These are phyloP conservation scores for Tamandua tetradactyla DNA, from an alignment of 2,797 vertebrate species.

Conservation along the genomic window DNA sequence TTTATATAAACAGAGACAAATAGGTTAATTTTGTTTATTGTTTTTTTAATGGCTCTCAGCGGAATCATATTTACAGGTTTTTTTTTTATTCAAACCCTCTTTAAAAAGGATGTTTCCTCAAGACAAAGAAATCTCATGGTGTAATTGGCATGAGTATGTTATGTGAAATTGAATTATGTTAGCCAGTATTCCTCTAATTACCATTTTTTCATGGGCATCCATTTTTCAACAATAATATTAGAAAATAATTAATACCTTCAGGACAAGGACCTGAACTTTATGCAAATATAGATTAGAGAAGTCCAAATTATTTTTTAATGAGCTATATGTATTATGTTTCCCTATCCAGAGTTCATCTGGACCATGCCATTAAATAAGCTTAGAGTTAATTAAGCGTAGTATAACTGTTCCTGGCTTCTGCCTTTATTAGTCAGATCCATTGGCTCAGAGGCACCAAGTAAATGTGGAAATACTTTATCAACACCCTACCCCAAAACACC, in stretches of 20 bases:
- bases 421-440: conserved; percentile 47
- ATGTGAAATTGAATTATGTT: conserved; percentile 66
- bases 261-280: conserved; percentile 76
- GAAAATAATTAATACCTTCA: conserved; percentile 80
- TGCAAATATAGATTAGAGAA: conserved; percentile 77
- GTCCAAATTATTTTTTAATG: conserved; percentile 80
- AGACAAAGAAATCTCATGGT: conserved; percentile 33
- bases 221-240: conserved; percentile 77
- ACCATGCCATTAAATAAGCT: conserved; percentile 77
- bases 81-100: conserved; percentile 34
- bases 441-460: conserved; percentile 61
- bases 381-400: conserved; percentile 76
- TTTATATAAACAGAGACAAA: conserved; percentile 70
- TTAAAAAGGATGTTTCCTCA: conserved; percentile 61
- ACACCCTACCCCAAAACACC: conserved; percentile 52
- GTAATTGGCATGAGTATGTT: conserved; percentile 49
- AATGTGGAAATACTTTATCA: conserved; percentile 72
- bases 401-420: conserved; percentile 71
- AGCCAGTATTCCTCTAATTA: conserved; percentile 64
- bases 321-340: conserved; percentile 76
- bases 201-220: conserved; percentile 63
- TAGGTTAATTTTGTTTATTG: conserved; percentile 66
- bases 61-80: conserved; percentile 8
- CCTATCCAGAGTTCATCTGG: conserved; percentile 78
- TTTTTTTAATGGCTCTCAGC: conserved; percentile 45